Conservation (phyloP, 2,113 vertebrate genomes). For the Lipophrys pholis region DNA sequence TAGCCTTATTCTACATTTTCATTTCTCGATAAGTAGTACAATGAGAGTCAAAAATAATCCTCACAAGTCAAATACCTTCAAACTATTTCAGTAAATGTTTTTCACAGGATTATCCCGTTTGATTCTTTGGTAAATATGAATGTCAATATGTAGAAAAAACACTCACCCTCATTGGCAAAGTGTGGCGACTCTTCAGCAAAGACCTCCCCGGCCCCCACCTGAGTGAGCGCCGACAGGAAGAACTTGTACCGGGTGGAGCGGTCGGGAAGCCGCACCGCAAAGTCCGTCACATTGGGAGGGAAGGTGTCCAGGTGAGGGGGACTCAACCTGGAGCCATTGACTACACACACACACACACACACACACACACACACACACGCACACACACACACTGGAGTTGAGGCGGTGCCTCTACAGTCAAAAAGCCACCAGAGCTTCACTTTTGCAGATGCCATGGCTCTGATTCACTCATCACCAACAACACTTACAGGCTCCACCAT, state of each 20-base stretch:
- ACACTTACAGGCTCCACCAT: too few relatives aligned
- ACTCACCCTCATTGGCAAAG: conserved; percentile 91
- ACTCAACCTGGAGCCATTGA: conserved; percentile 89
- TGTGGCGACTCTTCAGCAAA: conserved; percentile 87
- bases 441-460: too few relatives aligned
- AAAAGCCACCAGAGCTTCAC: too few relatives aligned
- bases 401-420: too few relatives aligned
- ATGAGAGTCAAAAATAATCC: too few relatives aligned
- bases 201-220: conserved; percentile 89
- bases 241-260: conserved; percentile 90
- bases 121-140: background rate
- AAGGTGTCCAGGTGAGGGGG: conserved; percentile 83
- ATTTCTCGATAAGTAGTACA: too few relatives aligned
- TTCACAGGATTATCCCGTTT: background rate
- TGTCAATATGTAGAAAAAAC: background rate
- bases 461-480: too few relatives aligned
- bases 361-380: conserved; percentile 13
- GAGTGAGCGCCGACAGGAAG: conserved; percentile 89
- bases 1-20: too few relatives aligned
- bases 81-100: too few relatives aligned
- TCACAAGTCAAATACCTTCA: too few relatives aligned
- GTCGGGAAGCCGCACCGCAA: conserved; percentile 86
- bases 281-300: conserved; percentile 88
- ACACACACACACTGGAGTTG: background rate
- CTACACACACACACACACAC: conserved; percentile 72